Evolutionary conservation across 2,113 vertebrate species (phyloP).

Genomic region (Oreamnos americanus): DNA sequence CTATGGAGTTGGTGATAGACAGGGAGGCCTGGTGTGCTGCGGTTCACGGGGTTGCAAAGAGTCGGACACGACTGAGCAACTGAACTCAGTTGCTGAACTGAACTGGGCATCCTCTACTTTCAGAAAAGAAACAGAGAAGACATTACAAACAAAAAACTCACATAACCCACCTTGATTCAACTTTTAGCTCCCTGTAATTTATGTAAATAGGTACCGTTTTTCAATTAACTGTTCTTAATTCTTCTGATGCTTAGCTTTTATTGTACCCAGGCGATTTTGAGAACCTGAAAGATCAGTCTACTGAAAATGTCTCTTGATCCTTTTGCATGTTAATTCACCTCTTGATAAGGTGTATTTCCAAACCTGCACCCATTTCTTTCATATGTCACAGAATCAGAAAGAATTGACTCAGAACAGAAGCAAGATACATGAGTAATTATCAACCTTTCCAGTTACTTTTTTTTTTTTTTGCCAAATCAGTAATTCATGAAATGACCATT

Average conservation of each 20-base stretch:
- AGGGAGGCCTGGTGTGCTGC: too few species aligned
- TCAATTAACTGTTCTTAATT: not conserved
- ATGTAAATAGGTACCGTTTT: not conserved
- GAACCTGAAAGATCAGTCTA: not conserved
- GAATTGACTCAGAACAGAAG: not conserved
- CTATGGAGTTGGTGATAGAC: too few species aligned
- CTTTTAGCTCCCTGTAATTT: not conserved
- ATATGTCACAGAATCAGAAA: not conserved
- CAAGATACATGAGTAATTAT: conserved; percentile 34
- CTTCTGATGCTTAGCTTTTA: not conserved
- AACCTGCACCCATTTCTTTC: not conserved
- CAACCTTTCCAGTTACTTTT: conserved; percentile 48
- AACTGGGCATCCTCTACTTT: not conserved
- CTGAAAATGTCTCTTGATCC: not conserved
- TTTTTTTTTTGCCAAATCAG: conserved; percentile 39
- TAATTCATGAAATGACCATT: conserved; percentile 57
- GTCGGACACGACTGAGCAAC: too few species aligned
- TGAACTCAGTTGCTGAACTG: too few species aligned
- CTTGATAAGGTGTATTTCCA: not conserved
- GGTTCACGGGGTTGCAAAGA: too few species aligned
- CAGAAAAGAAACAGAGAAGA: not conserved
- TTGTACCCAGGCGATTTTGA: not conserved
- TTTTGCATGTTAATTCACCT: not conserved
- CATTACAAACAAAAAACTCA: not conserved
- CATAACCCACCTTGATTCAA: not conserved